Conservation (phyloP, 2,113 vertebrate genomes). For the Gymnorhina tibicen region DNA sequence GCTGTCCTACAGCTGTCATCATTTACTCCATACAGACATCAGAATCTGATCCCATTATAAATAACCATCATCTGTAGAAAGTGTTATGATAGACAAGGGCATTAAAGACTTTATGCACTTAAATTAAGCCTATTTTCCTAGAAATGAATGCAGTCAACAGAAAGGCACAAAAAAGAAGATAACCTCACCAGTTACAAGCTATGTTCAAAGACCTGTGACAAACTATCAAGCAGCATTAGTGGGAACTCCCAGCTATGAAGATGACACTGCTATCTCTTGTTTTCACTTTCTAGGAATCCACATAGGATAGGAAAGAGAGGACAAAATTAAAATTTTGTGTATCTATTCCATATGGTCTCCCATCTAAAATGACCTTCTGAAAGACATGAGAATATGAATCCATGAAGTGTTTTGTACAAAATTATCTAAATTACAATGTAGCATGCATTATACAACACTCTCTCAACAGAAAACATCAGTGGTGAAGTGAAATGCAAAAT, state of each 20-base stretch:
- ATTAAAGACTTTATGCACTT: not conserved
- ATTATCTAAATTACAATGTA: not conserved
- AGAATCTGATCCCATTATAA: not conserved
- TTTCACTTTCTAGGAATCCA: not conserved
- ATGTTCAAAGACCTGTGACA: not conserved
- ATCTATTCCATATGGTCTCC: not conserved
- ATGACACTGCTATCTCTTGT: not conserved
- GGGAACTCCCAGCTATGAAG: not conserved
- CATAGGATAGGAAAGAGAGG: not conserved
- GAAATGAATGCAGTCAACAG: not conserved
- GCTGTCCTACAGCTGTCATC: not conserved
- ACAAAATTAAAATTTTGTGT: not conserved
- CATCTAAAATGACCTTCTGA: not conserved
- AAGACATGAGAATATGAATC: not conserved
- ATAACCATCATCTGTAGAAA: not conserved
- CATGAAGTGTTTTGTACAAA: not conserved
- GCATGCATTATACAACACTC: not conserved
- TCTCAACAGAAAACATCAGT: not conserved
- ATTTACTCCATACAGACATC: not conserved
- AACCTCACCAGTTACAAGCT: not conserved
- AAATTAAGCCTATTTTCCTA: not conserved
- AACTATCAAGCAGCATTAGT: not conserved
- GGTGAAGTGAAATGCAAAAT: not conserved
- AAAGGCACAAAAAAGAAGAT: not conserved
- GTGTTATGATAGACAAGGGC: not conserved